Conservation (phyloP, 2,113 vertebrate species). For the Cettia cetti region DNA sequence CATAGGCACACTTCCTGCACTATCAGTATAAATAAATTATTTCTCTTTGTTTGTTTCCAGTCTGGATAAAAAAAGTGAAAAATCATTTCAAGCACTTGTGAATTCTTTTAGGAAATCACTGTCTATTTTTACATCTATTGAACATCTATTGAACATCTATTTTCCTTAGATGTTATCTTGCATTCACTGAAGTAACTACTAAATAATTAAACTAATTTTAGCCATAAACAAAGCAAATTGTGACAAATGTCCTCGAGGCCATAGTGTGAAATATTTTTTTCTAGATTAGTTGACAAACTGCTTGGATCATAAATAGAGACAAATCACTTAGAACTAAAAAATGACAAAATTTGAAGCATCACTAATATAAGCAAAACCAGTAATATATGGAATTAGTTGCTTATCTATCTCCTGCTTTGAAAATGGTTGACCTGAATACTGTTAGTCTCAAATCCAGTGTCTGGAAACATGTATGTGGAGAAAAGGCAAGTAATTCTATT, state of each 20-base stretch:
- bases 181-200: background rate
- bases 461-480: background rate
- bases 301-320: background rate
- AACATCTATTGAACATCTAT: too few relatives aligned
- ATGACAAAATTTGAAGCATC: background rate
- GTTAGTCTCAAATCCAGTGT: background rate
- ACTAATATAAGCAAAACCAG: background rate
- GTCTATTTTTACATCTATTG: background rate
- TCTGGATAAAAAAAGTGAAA: background rate
- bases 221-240: background rate
- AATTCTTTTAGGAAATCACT: background rate
- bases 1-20: background rate
- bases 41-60: background rate
- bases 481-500: background rate
- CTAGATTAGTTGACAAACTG: background rate
- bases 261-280: background rate
- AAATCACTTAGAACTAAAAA: background rate
- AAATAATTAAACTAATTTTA: background rate
- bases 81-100: background rate
- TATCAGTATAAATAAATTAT: background rate
- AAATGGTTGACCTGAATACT: background rate
- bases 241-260: background rate
- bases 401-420: background rate
- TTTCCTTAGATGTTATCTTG: background rate
- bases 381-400: background rate